phyloP scores from a whole-genome alignment of 2,113 vertebrate genomes.

The Trinectes maculatus region DNA sequence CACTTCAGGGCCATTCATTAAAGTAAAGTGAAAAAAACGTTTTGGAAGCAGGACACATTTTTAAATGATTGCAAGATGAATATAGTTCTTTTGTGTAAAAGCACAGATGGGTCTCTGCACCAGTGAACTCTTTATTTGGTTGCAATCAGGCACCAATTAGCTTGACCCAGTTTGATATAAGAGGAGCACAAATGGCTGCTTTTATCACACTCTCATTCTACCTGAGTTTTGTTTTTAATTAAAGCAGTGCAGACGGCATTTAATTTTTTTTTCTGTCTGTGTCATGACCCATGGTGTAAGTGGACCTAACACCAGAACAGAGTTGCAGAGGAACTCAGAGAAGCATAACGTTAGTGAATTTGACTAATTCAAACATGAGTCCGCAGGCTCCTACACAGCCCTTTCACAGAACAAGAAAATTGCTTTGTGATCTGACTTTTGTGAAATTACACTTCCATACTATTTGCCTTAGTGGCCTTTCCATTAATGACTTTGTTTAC shows the following conservation, averaged over 20 bases:
- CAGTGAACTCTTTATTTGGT: conserved; percentile 45
- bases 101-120: conserved; percentile 22
- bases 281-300: background rate
- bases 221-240: background rate
- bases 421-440: background rate
- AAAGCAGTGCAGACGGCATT: background rate
- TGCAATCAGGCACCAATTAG: conserved; percentile 51
- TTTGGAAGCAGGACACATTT: conserved; percentile 32
- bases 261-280: no score
- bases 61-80: conserved; percentile 44
- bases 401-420: background rate
- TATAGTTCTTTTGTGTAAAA: conserved; percentile 27
- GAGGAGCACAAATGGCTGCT: background rate
- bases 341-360: background rate
- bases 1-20: background rate
- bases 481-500: background rate
- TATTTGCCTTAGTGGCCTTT: background rate
- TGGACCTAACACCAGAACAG: background rate
- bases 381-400: background rate
- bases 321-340: background rate
- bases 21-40: conserved; percentile 13
- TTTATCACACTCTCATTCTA: background rate
- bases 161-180: conserved; percentile 54
- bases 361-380: background rate
- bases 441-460: background rate